These are phyloP conservation scores for Spheniscus humboldti DNA, from an alignment of 2,797 vertebrate species.

Conservation along the genomic window DNA sequence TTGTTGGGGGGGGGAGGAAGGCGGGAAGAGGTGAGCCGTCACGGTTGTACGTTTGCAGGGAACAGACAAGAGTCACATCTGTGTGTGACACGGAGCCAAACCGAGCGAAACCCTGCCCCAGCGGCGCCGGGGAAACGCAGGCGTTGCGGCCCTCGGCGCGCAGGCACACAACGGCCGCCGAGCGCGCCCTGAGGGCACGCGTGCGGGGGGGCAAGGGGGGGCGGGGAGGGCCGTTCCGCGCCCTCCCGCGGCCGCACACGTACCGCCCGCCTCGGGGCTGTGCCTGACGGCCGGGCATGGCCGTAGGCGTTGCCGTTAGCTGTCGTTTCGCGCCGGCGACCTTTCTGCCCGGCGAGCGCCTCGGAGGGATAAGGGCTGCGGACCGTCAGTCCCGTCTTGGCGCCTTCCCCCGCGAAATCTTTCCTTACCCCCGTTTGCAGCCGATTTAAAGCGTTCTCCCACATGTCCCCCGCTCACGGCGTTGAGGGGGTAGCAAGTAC, in stretches of 20 bases:
- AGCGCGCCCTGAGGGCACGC: background rate
- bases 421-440: background rate
- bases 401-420: background rate
- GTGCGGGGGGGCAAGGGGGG: background rate
- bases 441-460: background rate
- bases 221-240: background rate
- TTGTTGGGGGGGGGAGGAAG: background rate
- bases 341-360: background rate
- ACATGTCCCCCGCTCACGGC: background rate
- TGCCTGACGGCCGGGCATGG: background rate
- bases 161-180: background rate
- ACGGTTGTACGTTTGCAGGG: slow-evolving; percentile 36
- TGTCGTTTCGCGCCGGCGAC: too few relatives aligned
- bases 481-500: background rate
- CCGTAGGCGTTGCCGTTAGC: background rate
- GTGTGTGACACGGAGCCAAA: slow-evolving; percentile 57
- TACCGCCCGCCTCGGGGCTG: background rate
- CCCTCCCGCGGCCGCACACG: background rate
- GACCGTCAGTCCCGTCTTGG: background rate
- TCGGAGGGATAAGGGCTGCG: background rate
- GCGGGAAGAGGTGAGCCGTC: slow-evolving; percentile 3
- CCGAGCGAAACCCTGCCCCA: slow-evolving; percentile 44
- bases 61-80: slow-evolving; percentile 50
- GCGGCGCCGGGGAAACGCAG: background rate
- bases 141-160: background rate